Conservation (phyloP, 2,888 invertebrate genomes). For the Mimachlamys varia region DNA sequence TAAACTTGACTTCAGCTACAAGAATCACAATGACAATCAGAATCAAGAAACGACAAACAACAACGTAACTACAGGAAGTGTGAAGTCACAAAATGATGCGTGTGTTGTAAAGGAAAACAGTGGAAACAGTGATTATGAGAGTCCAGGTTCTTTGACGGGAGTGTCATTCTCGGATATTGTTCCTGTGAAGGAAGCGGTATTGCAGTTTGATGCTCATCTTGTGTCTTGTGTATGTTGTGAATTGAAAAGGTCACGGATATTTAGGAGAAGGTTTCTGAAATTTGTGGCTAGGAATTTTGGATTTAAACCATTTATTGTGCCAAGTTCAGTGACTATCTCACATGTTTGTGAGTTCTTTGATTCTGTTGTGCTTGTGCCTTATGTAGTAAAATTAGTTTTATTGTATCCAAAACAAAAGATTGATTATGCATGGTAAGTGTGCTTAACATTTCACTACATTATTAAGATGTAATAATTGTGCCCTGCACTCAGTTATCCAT, state of each 20-base stretch:
- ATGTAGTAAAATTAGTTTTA: conserved; percentile 61
- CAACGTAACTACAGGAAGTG: not conserved
- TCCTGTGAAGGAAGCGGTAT: conserved; percentile 11
- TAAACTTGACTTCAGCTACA: not conserved
- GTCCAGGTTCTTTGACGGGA: not conserved
- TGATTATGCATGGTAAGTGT: conserved; percentile 63
- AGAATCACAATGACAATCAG: not conserved
- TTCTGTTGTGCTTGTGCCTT: conserved; percentile 52
- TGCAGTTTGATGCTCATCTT: conserved; percentile 64
- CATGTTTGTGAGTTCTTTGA: conserved; percentile 40
- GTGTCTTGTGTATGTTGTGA: conserved; percentile 64
- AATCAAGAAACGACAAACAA: not conserved
- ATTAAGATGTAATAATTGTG: no score
- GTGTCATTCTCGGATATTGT: not conserved
- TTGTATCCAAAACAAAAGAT: conserved; percentile 65
- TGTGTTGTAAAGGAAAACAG: not conserved
- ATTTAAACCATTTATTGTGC: conserved; percentile 43
- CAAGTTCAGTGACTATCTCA: not conserved
- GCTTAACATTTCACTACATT: no score
- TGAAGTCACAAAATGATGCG: not conserved
- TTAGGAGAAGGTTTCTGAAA: conserved; percentile 63
- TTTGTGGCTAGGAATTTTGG: conserved; percentile 52
- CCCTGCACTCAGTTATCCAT: no score
- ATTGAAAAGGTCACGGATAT: conserved; percentile 57
- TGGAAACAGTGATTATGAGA: not conserved